phyloP scores from a whole-genome alignment of 2,113 vertebrate species.

The Perca flavescens region DNA sequence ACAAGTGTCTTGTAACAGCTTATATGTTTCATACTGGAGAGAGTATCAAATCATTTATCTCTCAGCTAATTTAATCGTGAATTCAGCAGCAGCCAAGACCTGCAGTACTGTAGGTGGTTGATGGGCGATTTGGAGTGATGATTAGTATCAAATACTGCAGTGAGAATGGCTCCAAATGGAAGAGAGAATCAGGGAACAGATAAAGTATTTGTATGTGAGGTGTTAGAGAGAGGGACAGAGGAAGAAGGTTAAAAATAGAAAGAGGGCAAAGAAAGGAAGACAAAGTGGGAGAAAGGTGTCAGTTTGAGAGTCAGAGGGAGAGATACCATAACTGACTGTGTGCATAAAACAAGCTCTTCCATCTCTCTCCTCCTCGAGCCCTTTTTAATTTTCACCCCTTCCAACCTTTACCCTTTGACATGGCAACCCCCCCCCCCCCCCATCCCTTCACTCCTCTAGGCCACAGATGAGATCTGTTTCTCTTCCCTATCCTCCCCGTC shows the following conservation, averaged over 20 bases:
- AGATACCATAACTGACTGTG: constrained; percentile 37
- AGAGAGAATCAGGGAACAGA: constrained; percentile 59
- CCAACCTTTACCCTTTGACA: constrained; percentile 65
- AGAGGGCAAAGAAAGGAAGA: constrained; percentile 54
- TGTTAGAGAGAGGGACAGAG: constrained; percentile 50
- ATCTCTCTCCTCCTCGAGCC: constrained; percentile 76
- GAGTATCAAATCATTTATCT: constrained; percentile 11
- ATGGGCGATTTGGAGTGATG: constrained; percentile 64
- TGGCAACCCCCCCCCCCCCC: constrained; percentile 56
- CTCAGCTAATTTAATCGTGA: constrained; percentile 43
- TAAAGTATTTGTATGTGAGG: constrained; percentile 46
- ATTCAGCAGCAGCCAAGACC: constrained; percentile 61
- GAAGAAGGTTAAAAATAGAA: constrained; percentile 66
- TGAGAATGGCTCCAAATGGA: constrained; percentile 52
- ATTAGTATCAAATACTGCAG: constrained; percentile 56
- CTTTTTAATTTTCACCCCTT: constrained; percentile 62
- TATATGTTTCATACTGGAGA: constrained; percentile 51
- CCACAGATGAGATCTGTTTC: constrained; percentile 98
- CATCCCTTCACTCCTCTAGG: constrained; percentile 79
- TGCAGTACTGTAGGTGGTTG: constrained; percentile 62
- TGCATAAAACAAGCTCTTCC: constrained; percentile 53
- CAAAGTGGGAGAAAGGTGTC: constrained; percentile 56
- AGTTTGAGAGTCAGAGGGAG: constrained; percentile 55
- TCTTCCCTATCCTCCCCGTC: constrained; percentile 92
- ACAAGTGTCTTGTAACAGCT: constrained; percentile 30